A percentile compares a stretch with the other conserved stretches of the same genome.
Conservation (phyloP, 2,888 invertebrate genomes). For the Sphinx pinastri region DNA sequence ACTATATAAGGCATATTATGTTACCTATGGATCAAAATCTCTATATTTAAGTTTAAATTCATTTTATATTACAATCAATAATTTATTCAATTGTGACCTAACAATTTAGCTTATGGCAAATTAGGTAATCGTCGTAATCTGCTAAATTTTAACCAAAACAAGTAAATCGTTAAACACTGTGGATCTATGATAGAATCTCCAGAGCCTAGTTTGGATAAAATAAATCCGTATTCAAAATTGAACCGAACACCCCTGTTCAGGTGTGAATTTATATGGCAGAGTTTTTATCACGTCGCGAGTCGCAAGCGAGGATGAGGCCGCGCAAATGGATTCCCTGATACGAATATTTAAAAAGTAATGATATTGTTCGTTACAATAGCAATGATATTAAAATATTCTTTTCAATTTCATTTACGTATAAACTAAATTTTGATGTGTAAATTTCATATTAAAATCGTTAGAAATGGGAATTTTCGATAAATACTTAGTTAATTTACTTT, state of each 20-base stretch:
- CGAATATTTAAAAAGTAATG: constrained; percentile 29
- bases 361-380: constrained; percentile 28
- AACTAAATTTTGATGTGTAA: neutral
- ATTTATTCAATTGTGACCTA: neutral
- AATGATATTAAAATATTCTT: constrained; percentile 16
- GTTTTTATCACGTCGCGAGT: constrained; percentile 55
- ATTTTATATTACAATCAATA: no score
- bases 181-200: no score
- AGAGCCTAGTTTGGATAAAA: no score
- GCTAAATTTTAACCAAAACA: no score
- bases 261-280: constrained; percentile 54
- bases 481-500: no score
- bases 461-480: no score
- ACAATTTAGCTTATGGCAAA: neutral
- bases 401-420: neutral
- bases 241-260: constrained; percentile 32
- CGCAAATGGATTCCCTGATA: constrained; percentile 41
- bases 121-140: neutral
- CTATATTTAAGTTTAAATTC: no score
- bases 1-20: neutral
- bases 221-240: no score
- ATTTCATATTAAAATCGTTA: neutral
- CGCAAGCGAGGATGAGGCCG: constrained; percentile 41
- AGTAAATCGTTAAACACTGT: no score
- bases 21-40: neutral